Base-by-base conservation (phyloP, 35 echinoderm and acorn worm species). In the Lytechinus variegatus region DNA sequence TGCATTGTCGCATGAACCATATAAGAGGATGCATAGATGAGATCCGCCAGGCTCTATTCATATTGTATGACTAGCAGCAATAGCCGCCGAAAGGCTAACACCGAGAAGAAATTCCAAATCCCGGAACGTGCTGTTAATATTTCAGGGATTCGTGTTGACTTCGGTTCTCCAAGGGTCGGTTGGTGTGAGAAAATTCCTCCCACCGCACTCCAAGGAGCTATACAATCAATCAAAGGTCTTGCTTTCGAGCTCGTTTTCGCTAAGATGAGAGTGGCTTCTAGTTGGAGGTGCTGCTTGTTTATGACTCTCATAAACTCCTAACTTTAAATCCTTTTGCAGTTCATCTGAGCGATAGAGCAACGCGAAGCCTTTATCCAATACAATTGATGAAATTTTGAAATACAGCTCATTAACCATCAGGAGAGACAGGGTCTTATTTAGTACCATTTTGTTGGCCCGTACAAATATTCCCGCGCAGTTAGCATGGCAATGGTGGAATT, bases 131-230 rank as follows among this genome's bases (percentile, higher is more conserved):
- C 19, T 79, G 66, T 79, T 79, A 79, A 79, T 79, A 79, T 79
- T 79, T 79, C 66, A 79, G 66, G n/a, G 66, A 79, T 79, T 79
- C 16, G 66, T 79, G 66, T 79, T 79, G 66, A 79, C 66, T 79
- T 19, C 66, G 19, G n/a, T 24, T 79, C 19, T 79, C 66, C n/a
- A 24, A 4, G 66, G 66, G 16, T 79, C 19, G 16, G 66, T 24
- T 79, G 66, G 66, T 79, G 66, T 79, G 66, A 79, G 66, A 24
- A 79, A 79, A 79, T 79, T 79, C 66, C 66, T 79, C 66, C 66
- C 66, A n/a, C 14, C 66, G 66, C 14, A n/a, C 66, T 14, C 66
- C 16, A n/a, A 79, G 19, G 66, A 79, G 66, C 21, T 19, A 19
- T 19, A 24, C 66, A 79, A 79, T 79, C 66, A 79, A 79, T 79